Evolutionary conservation across 2,113 vertebrate genomes (phyloP), one percentile per base, ranked within the genome.

Genomic region (Edolisoma coerulescens): DNA sequence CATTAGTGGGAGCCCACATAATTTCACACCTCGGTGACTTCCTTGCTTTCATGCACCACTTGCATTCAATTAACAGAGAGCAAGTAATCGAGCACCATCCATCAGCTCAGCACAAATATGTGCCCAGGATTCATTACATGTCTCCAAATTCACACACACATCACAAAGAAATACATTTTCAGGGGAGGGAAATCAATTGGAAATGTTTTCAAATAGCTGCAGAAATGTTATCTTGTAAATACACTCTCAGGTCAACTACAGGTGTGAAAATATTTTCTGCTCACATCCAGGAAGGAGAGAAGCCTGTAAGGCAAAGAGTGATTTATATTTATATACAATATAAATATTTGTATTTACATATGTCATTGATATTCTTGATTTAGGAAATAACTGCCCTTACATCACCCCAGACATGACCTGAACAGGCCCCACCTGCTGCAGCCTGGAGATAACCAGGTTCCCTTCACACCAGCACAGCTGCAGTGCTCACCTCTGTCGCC

Each of bases 1-100:
- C 85, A 42, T 96, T 95, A 96, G 90, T 71, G 76, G 63, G 75
- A 91, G n/a, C 59, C 50, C 64, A n/a, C 82, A 74, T 59, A 21
- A 56, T 96, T 90, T 94, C 85, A 92, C 82, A 92, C 87, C 88
- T 83, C 85, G 23, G 5, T 65, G 84, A 26, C 59, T 90, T 50
- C 71, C 56, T 67, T 44, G 56, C 64, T 88, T 81, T 89, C 92
- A 89, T 95, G 92, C 80, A 94, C 69, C 56, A 32, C 63, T 92
- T 77, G 79, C 90, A 71, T 75, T 93, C 76, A 86, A 84, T 94
- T 90, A 95, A 68, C 56, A 86, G 68, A 60, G 41, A 71, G 44
- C 39, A 54, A 96, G 56, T 67, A 71, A 44, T 74, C 19, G 45
- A 74, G 78, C 56, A 67, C 15, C 68, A 77, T 76, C 77, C 90